Percentiles rank a stretch among this genome's conserved stretches.
Evolutionary conservation across 2,113 vertebrate genomes (phyloP).

Genomic region (Hylia prasina): DNA sequence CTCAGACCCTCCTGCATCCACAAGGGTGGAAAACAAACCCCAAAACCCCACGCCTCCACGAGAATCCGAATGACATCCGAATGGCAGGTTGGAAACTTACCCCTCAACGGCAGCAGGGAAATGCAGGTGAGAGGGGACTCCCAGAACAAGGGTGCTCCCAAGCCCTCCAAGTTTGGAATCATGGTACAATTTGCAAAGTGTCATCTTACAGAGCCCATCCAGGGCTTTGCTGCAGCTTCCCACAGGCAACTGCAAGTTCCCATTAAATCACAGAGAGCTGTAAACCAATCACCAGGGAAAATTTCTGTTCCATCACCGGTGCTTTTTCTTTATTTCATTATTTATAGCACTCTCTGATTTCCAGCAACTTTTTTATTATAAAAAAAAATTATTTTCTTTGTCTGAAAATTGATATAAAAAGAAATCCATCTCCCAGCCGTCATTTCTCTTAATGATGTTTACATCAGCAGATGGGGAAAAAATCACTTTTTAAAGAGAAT

Average conservation of each 20-base stretch:
- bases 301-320: constrained; percentile 50
- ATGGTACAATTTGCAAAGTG: background rate
- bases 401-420: constrained; percentile 67
- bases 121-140: background rate
- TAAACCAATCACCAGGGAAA: constrained; percentile 55
- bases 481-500: constrained; percentile 77
- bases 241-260: constrained; percentile 6
- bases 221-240: constrained; percentile 12
- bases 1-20: background rate
- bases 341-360: constrained; percentile 58
- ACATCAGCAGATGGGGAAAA: constrained; percentile 74
- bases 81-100: rapidly evolving
- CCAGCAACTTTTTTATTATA: constrained; percentile 54
- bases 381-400: constrained; percentile 61
- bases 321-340: constrained; percentile 61
- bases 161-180: background rate
- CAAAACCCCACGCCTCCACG: rapidly evolving
- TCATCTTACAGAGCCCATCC: background rate
- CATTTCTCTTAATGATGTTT: constrained; percentile 74
- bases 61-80: background rate
- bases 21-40: background rate
- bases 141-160: background rate
- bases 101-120: background rate
- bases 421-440: constrained; percentile 66
- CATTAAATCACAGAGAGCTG: constrained; percentile 47